These are phyloP conservation scores for Gymnocephalus cernua DNA, from an alignment of 2,113 vertebrate genomes.

Conservation along the genomic window DNA sequence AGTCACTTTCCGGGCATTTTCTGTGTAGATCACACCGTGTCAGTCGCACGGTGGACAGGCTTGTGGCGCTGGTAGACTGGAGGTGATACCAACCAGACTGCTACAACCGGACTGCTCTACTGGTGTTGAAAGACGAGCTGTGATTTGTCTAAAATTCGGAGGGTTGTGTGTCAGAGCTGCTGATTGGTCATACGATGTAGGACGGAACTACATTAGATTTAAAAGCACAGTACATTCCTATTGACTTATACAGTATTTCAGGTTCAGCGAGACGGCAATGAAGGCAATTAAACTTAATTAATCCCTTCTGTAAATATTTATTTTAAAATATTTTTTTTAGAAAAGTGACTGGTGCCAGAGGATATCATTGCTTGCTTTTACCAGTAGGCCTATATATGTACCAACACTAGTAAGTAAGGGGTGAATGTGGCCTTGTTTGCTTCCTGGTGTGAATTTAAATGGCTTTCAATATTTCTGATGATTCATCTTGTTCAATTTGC, in stretches of 20 bases:
- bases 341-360: neutral
- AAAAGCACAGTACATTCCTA: constrained; percentile 68
- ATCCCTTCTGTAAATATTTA: neutral
- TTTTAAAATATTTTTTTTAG: neutral
- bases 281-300: neutral
- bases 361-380: neutral
- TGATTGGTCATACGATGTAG: constrained; percentile 65
- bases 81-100: constrained; percentile 8
- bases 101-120: constrained; percentile 35
- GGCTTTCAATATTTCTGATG: too few species aligned
- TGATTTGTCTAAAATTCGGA: constrained; percentile 64
- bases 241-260: neutral
- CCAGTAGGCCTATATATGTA: neutral
- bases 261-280: neutral
- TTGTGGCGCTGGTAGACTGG: constrained; percentile 35
- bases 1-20: constrained; percentile 60
- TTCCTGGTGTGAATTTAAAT: too few species aligned
- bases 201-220: constrained; percentile 65
- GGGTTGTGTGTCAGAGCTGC: constrained; percentile 31
- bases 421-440: neutral
- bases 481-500: too few species aligned
- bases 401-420: neutral
- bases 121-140: constrained; percentile 14
- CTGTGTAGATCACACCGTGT: constrained; percentile 6
- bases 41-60: neutral